Evolutionary conservation across 2,888 invertebrate genomes (phyloP).

Genomic region (Lacanobia oleracea): DNA sequence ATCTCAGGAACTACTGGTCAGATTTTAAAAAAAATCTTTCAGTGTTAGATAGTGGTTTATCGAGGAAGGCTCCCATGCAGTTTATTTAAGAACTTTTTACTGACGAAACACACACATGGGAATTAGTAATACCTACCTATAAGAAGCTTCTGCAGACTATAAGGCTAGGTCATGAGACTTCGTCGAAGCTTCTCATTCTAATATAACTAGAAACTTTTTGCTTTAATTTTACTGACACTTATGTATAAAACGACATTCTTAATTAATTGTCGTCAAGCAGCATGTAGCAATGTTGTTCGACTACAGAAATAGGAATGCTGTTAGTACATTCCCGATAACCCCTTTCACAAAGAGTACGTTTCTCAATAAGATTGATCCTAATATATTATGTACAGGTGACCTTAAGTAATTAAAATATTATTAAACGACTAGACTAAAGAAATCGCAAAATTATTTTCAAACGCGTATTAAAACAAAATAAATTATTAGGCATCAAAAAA

Average conservation of each 20-base stretch:
- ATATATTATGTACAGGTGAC: too few relatives aligned
- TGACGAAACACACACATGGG: too few relatives aligned
- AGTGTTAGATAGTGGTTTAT: too few relatives aligned
- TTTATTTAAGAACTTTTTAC: background rate
- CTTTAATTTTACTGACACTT: background rate
- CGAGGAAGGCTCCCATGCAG: too few relatives aligned
- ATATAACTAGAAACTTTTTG: background rate
- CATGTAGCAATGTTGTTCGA: conserved; percentile 16
- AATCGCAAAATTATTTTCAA: too few relatives aligned
- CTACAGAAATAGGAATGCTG: background rate
- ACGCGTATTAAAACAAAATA: too few relatives aligned
- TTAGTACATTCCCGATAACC: background rate
- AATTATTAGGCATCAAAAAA: too few relatives aligned
- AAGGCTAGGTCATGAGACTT: background rate
- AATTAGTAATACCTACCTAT: background rate
- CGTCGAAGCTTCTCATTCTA: background rate
- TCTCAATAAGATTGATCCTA: background rate
- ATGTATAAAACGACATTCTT: background rate
- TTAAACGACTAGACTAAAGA: too few relatives aligned
- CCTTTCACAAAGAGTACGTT: background rate
- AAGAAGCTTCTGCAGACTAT: background rate
- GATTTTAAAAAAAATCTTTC: too few relatives aligned
- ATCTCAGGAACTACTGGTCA: too few relatives aligned
- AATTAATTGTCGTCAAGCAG: background rate
- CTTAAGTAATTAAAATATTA: too few relatives aligned